These are phyloP conservation scores for Thripadectes ignobilis DNA, from an alignment of 2,797 vertebrate genomes.

Conservation along the genomic window DNA sequence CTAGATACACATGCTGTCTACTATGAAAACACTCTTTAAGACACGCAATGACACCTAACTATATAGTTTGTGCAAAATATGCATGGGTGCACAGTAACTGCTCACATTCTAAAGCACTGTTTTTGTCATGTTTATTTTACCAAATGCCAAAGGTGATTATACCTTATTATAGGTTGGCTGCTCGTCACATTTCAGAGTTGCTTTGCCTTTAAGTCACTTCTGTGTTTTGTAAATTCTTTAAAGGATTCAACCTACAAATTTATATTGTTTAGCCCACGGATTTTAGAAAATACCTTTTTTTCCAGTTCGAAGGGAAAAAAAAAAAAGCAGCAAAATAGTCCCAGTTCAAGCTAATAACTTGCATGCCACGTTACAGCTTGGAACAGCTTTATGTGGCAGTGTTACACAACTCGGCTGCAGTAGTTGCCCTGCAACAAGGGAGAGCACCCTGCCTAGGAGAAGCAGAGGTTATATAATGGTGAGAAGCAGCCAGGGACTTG, in stretches of 20 bases:
- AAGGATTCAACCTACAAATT: not conserved
- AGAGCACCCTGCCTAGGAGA: constrained; percentile 60
- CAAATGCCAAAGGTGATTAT: not conserved
- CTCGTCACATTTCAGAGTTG: not conserved
- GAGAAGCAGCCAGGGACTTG: constrained; percentile 33
- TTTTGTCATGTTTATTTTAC: constrained; percentile 3
- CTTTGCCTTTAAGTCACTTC: not conserved
- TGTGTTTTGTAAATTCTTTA: not conserved
- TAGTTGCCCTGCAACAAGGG: constrained; percentile 48
- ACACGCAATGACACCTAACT: not conserved
- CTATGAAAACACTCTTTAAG: not conserved
- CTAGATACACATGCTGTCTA: not conserved
- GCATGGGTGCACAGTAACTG: not conserved
- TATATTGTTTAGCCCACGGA: not conserved
- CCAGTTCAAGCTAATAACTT: constrained; percentile 33
- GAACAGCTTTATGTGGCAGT: constrained; percentile 40
- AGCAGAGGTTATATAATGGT: constrained; percentile 34
- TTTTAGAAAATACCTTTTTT: not conserved
- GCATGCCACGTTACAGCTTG: constrained; percentile 52
- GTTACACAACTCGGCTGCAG: constrained; percentile 33
- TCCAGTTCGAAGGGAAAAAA: not conserved
- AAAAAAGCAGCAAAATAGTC: not conserved
- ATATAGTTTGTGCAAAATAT: not conserved
- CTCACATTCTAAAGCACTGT: not conserved
- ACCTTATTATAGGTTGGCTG: not conserved